Evolutionary conservation across 1,140 invertebrate species (phyloP).

Genomic region (Oppia nitens): DNA sequence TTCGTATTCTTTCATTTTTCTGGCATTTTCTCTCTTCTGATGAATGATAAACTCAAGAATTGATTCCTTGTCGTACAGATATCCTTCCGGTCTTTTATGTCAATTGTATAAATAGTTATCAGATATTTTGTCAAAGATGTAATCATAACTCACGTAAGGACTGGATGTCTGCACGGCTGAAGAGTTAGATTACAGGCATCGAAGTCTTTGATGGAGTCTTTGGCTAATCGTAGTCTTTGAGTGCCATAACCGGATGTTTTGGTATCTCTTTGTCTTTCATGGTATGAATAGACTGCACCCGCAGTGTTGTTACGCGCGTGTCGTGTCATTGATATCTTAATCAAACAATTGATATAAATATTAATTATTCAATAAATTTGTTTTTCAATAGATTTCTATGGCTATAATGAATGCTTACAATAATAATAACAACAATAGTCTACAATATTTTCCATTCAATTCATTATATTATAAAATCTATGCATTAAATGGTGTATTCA

Average conservation of each 20-base stretch:
- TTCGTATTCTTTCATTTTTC: conserved; percentile 83
- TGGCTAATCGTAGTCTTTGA: conserved; percentile 52
- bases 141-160: conserved; percentile 49
- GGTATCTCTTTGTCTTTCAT: conserved; percentile 93
- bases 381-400: too few species aligned
- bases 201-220: conserved; percentile 94
- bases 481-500: too few species aligned
- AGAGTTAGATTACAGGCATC: conserved; percentile 93
- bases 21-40: conserved; percentile 79
- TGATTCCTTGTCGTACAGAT: conserved; percentile 91
- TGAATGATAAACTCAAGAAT: conserved; percentile 87
- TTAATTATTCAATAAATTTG: too few species aligned
- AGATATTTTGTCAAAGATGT: conserved; percentile 2
- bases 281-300: conserved; percentile 93
- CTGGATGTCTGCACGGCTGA: conserved; percentile 82
- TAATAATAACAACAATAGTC: too few species aligned
- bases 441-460: too few species aligned
- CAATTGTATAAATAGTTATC: not conserved
- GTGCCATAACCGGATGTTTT: conserved; percentile 44
- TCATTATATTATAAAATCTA: too few species aligned
- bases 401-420: too few species aligned
- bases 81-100: conserved; percentile 59
- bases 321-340: conserved; percentile 50
- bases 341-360: not conserved
- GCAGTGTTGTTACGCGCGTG: conserved; percentile 96